Percentiles rank a stretch among this genome's conserved stretches.
Evolutionary conservation across 2,797 vertebrate species (phyloP).

Genomic region (Hafferia zeledoni): DNA sequence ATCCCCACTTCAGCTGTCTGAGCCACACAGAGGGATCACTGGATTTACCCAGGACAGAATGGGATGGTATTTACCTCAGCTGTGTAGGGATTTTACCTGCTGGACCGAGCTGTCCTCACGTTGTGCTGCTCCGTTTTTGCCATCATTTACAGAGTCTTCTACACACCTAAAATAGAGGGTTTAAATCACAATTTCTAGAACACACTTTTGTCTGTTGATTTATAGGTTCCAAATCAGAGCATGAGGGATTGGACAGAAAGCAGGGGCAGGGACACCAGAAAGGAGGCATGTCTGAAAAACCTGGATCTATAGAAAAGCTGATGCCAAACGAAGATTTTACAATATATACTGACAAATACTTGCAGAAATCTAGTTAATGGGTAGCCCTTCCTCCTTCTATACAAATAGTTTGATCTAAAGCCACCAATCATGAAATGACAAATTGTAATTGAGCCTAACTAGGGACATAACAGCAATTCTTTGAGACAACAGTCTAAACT

Average conservation of each 20-base stretch:
- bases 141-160: slow-evolving; percentile 2
- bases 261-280: accelerated
- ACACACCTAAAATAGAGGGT: slow-evolving; percentile 25
- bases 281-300: neutral
- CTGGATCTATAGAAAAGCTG: neutral
- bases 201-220: neutral
- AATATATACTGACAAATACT: neutral
- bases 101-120: neutral
- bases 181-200: neutral
- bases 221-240: neutral
- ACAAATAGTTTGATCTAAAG: neutral
- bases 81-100: slow-evolving; percentile 58
- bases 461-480: neutral
- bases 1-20: neutral
- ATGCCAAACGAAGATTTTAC: neutral
- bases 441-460: neutral
- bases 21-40: neutral
- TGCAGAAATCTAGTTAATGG: neutral
- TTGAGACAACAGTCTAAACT: neutral
- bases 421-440: neutral
- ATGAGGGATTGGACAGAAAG: neutral
- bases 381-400: neutral
- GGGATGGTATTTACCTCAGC: neutral
- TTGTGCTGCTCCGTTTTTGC: neutral
- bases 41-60: neutral